A percentile compares a stretch with the other conserved stretches of the same genome.
phyloP scores from a whole-genome alignment of 2,888 invertebrate genomes.

The Hydraecia micacea region DNA sequence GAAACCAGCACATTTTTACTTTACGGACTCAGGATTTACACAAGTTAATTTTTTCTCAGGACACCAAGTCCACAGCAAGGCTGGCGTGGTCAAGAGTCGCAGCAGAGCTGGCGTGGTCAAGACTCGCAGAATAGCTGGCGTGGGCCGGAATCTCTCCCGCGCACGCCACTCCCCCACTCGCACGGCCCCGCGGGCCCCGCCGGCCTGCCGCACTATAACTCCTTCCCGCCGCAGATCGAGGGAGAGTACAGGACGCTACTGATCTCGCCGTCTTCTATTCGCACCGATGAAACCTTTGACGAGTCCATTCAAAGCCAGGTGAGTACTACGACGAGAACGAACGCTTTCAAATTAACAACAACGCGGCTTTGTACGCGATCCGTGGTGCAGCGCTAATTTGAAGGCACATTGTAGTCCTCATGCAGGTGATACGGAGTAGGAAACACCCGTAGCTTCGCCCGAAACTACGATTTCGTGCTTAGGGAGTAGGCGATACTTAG shows the following conservation, averaged over 20 bases:
- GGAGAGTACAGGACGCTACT: slow-evolving; percentile 82
- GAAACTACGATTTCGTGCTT: neutral
- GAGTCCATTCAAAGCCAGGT: slow-evolving; percentile 91
- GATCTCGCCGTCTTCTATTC: slow-evolving; percentile 81
- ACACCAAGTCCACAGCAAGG: slow-evolving; percentile 89
- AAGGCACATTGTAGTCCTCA: neutral
- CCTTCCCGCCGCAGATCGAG: slow-evolving; percentile 85
- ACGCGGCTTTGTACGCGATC: too few species aligned
- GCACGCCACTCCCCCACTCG: slow-evolving; percentile 86
- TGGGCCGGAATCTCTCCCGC: slow-evolving; percentile 90
- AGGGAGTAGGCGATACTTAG: neutral
- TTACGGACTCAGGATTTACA: neutral
- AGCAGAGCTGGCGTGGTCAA: slow-evolving; percentile 87
- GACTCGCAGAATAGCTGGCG: slow-evolving; percentile 89
- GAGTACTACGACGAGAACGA: slow-evolving; percentile 63
- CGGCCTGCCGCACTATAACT: slow-evolving; percentile 70
- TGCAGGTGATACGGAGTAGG: neutral
- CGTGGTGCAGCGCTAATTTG: neutral
- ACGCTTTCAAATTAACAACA: neutral
- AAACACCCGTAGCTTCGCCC: neutral
- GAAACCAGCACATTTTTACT: neutral
- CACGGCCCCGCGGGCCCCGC: slow-evolving; percentile 72
- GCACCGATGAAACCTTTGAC: slow-evolving; percentile 86
- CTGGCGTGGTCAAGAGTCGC: slow-evolving; percentile 90
- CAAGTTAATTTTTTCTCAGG: slow-evolving; percentile 67